Percentiles rank a stretch among this genome's conserved stretches.
Evolutionary conservation across 2,797 vertebrate species (phyloP).

Genomic region (Enteromius viviparus): DNA sequence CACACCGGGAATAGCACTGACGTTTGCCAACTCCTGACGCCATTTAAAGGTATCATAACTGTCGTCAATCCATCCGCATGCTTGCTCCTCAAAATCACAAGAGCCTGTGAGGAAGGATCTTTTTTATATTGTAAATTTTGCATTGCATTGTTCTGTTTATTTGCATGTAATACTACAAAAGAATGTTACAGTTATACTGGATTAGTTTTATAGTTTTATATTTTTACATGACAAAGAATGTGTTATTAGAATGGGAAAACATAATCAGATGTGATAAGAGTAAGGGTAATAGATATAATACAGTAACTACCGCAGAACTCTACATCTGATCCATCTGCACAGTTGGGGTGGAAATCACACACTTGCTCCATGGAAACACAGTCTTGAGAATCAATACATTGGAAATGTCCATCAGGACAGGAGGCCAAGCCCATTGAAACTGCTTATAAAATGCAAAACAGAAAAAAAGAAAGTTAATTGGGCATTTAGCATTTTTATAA

Average conservation of each 20-base stretch:
- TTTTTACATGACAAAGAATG: not conserved
- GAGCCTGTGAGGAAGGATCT: slow-evolving; percentile 60
- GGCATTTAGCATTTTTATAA: not conserved
- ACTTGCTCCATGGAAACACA: slow-evolving; percentile 45
- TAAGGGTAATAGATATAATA: not conserved
- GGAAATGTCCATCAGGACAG: slow-evolving; percentile 58
- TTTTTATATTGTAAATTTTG: not conserved
- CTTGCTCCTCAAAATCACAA: slow-evolving; percentile 76
- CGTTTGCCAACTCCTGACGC: slow-evolving; percentile 72
- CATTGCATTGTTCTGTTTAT: not conserved
- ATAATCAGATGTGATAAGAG: not conserved
- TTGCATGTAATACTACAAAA: not conserved
- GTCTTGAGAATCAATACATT: slow-evolving; percentile 58
- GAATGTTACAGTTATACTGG: not conserved
- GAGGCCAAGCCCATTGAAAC: slow-evolving; percentile 30
- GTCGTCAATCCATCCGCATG: slow-evolving; percentile 73
- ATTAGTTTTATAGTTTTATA: not conserved
- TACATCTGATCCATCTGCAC: slow-evolving; percentile 63
- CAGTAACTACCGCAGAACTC: slow-evolving; percentile 69
- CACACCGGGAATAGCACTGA: slow-evolving; percentile 69
- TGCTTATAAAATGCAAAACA: slow-evolving; percentile 5
- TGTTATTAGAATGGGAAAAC: not conserved
- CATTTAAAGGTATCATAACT: slow-evolving; percentile 59
- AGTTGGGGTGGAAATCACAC: slow-evolving; percentile 67
- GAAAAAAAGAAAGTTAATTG: not conserved